Evolutionary conservation across 2,888 invertebrate genomes (phyloP), one percentile per base, ranked within the genome.

Genomic region (Ashinkailepas kermadecensis): DNA sequence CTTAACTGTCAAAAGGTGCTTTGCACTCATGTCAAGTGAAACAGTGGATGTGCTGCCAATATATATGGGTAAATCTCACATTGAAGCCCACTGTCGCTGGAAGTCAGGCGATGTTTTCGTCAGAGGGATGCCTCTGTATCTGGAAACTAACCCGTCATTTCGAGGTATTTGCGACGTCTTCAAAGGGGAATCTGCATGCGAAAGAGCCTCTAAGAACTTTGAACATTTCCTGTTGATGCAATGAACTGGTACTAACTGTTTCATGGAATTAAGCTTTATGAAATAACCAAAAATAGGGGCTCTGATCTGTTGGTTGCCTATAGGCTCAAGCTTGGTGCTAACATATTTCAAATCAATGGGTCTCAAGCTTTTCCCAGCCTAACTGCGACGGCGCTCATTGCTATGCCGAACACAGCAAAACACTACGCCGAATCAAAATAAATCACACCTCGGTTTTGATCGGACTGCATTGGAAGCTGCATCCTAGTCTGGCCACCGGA

Each of bases 351-450:
- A n/a, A 10, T 8, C 65, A 65, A 23, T 65, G 10, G 65, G 65
- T 65, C n/a, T 23, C 23, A 23, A 23, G n/a, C 23, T 12, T 23
- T 39, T 39, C 39, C 39, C 39, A 39, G 39, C 39, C 39, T 39
- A 39, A 39, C 39, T 39, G 39, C 65, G 15, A 23, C 65, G 0
- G 9, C 23, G 23, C 65, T 65, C 65, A 65, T n/a, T 23, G 23
- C 7, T 65, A 65, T 65, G n/a, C 65, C n/a, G n/a, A 65, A 65
- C 65, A 65, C 65, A 65, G 23, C 65, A 65, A 65, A 65, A 65
- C 65, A 65, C 65, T 65, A n/a, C n/a, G 23, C 23, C 65, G 65
- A 65, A 23, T 65, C 65, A 23, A n/a, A 7, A 65, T 65, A 65
- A 65, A 65, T 65, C 65, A 65, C 65, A 65, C 23, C n/a, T 23